These are phyloP conservation scores for Volucella zonaria DNA, from an alignment of 2,888 invertebrate species.

Conservation along the genomic window DNA sequence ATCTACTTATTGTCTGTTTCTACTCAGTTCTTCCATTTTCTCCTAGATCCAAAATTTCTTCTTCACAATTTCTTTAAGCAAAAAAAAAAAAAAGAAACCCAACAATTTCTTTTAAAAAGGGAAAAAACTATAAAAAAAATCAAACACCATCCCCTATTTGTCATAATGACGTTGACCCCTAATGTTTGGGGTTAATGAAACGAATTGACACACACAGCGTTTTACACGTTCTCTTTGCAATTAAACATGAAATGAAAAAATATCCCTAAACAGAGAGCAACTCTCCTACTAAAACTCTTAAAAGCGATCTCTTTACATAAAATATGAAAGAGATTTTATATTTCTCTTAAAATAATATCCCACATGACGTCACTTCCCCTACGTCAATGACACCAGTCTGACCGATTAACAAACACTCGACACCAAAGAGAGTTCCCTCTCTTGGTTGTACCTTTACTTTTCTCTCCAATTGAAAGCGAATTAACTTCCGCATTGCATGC, in stretches of 20 bases:
- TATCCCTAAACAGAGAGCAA: constrained; percentile 66
- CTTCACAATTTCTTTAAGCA: background rate
- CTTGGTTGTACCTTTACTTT: constrained; percentile 4
- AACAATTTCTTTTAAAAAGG: background rate
- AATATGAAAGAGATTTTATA: background rate
- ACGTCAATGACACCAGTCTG: constrained; percentile 67
- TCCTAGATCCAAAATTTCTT: too few relatives aligned
- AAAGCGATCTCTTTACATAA: background rate
- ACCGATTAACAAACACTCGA: constrained; percentile 35
- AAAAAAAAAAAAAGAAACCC: background rate
- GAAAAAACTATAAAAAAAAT: constrained; percentile 1
- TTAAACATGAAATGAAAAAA: constrained; percentile 16
- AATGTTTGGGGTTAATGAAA: constrained; percentile 81
- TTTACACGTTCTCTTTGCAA: constrained; percentile 51
- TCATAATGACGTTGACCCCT: constrained; percentile 67
- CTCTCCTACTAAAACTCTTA: constrained; percentile 2
- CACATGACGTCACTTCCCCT: constrained; percentile 69
- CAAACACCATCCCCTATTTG: constrained; percentile 31
- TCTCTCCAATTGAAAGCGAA: constrained; percentile 66
- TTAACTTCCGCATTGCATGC: constrained; percentile 73
- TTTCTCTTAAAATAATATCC: constrained; percentile 59
- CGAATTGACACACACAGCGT: constrained; percentile 80
- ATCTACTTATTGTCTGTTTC: too few relatives aligned
- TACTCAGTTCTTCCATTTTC: too few relatives aligned
- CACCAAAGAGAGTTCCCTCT: constrained; percentile 52